Percentiles rank a stretch among this genome's conserved stretches.
Evolutionary conservation across 2,888 invertebrate species (phyloP).

Genomic region (Zaprionus lineosus): DNA sequence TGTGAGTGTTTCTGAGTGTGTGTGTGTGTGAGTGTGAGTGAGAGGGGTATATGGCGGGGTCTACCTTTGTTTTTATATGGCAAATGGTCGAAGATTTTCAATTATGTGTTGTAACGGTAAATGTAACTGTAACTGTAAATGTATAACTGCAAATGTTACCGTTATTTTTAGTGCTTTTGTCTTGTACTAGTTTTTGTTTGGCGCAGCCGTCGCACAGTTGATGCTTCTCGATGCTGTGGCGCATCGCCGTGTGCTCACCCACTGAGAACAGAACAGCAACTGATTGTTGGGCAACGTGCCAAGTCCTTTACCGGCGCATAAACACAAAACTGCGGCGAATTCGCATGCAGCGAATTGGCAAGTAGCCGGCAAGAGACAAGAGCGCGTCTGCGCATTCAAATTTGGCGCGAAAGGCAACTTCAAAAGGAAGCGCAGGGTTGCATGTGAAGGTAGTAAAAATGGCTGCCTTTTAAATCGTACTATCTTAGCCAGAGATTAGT

Average conservation of each 20-base stretch:
- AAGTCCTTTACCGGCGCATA: conserved; percentile 63
- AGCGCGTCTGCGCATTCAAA: conserved; percentile 56
- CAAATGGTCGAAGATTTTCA: conserved; percentile 62
- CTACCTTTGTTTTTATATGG: too few relatives aligned
- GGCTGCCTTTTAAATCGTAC: too few relatives aligned
- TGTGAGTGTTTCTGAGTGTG: not conserved
- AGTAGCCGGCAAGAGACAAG: too few relatives aligned
- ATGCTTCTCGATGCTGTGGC: conserved; percentile 16
- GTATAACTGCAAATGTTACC: too few relatives aligned
- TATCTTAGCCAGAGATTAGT: too few relatives aligned
- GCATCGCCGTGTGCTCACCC: conserved; percentile 30
- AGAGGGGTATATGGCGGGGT: too few relatives aligned
- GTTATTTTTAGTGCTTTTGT: not conserved
- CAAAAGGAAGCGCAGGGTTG: conserved; percentile 42
- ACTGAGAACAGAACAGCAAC: conserved; percentile 55
- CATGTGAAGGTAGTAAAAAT: conserved; percentile 36
- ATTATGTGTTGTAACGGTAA: conserved; percentile 34
- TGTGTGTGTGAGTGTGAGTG: conserved; percentile 30
- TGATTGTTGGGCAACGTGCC: conserved; percentile 44
- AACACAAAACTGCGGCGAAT: conserved; percentile 61
- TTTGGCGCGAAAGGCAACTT: conserved; percentile 52
- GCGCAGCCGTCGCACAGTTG: conserved; percentile 20
- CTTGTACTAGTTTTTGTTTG: conserved; percentile 40
- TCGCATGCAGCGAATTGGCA: conserved; percentile 6
- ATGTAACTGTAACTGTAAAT: conserved; percentile 16